These are phyloP conservation scores for Stegana nigrithorax DNA, from an alignment of 2,888 invertebrate genomes.

Conservation along the genomic window DNA sequence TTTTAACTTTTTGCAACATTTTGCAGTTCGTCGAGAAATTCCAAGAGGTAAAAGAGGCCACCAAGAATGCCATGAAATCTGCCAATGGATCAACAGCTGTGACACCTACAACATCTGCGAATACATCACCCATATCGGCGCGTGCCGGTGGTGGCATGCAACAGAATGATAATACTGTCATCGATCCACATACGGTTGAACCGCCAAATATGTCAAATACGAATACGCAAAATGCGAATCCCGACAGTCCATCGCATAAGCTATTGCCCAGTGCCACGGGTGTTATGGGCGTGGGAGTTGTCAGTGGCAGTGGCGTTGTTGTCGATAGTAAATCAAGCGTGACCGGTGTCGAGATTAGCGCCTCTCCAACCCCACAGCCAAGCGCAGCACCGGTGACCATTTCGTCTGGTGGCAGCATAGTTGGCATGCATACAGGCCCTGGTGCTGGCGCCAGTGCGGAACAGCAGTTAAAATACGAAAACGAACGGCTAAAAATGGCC, in stretches of 20 bases:
- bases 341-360: slow-evolving; percentile 42
- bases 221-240: slow-evolving; percentile 72
- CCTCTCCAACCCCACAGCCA: slow-evolving; percentile 62
- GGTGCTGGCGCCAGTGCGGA: slow-evolving; percentile 68
- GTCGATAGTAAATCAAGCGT: no score
- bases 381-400: slow-evolving; percentile 38
- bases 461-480: slow-evolving; percentile 95
- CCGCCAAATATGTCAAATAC: slow-evolving; percentile 71
- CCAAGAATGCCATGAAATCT: slow-evolving; percentile 78
- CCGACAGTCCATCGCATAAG: slow-evolving; percentile 69
- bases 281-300: slow-evolving; percentile 13
- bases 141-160: slow-evolving; percentile 75
- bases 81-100: slow-evolving; percentile 77
- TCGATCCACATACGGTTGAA: slow-evolving; percentile 70
- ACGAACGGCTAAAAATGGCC: slow-evolving; percentile 94
- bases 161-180: slow-evolving; percentile 66
- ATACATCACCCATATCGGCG: slow-evolving; percentile 85
- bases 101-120: slow-evolving; percentile 88
- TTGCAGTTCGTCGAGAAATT: slow-evolving; percentile 92
- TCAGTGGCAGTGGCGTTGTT: slow-evolving; percentile 42
- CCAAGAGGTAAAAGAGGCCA: slow-evolving; percentile 97
- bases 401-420: slow-evolving; percentile 57
- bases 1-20: neutral
- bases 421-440: slow-evolving; percentile 57
- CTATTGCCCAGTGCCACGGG: slow-evolving; percentile 47